Evolutionary conservation across 2,113 vertebrate genomes (phyloP), one percentile per base, ranked within the genome.

Genomic region (Solenodon paradoxus): DNA sequence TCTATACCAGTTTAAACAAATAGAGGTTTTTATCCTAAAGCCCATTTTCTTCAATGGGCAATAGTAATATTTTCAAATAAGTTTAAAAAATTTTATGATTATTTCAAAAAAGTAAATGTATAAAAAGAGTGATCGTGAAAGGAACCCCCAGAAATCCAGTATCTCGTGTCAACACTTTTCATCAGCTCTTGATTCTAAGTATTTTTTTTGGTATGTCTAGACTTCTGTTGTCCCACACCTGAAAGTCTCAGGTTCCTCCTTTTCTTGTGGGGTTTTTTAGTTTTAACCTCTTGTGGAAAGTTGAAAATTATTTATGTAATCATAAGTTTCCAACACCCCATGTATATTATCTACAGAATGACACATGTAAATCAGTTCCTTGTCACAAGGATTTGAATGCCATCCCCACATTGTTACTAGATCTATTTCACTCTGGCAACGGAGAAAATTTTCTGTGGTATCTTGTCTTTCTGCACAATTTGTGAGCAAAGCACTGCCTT

Each of bases 101-200:
- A 57, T 51, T 57, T 57, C 64, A 92, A 47, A 59, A 8, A 32
- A 45, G 55, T 55, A 84, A 94, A 84, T 24, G 63, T 28, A 55
- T 38, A 90, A 45, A 66, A 74, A 93, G 26, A 82, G 12, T 68
- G n/a, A 82, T 35, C 45, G 69, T 75, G 88, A 95, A 92, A 89
- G 72, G 64, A 59, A 82, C 7, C 9, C 22, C 38, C 11, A 66
- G 47, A 85, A 59, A 51, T 7, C 3, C 42, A 74, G n/a, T 32
- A 80, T 61, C 26, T 42, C 87, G 19, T 49, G 84, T 92, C 47
- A 92, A 69, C 15, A 51, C 32, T 85, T 84, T 90, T 74, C 22
- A 72, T 20, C 5, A 78, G 40, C 12, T 26, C 63, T 85, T 45
- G 55, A 59, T 82, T 81, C 86, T 95, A 71, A 71, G 35, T 3